Evolutionary conservation across 1,140 invertebrate species (phyloP).

Genomic region (Mycetomoellerius zeteki): DNA sequence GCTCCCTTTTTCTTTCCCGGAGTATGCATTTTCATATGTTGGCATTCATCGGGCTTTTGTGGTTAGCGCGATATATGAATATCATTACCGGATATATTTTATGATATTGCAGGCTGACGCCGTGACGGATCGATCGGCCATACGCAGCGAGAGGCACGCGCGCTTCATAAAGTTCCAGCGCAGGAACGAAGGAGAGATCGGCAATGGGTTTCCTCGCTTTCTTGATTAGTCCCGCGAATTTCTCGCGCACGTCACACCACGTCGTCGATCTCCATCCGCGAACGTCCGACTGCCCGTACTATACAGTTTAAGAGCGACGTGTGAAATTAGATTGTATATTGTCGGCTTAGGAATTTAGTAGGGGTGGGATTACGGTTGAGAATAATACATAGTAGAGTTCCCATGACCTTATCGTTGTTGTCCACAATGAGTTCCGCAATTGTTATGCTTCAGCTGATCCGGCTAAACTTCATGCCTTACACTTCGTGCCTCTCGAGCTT

Average conservation of each 20-base stretch:
- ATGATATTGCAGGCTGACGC: slow-evolving; percentile 76
- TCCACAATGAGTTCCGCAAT: slow-evolving; percentile 27
- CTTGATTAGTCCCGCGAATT: slow-evolving; percentile 36
- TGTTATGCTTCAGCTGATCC: slow-evolving; percentile 5
- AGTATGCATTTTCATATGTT: slow-evolving; percentile 55
- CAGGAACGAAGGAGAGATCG: slow-evolving; percentile 44
- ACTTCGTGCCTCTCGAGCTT: neutral
- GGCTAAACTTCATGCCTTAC: neutral
- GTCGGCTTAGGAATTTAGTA: slow-evolving; percentile 42
- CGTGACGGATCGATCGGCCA: slow-evolving; percentile 81
- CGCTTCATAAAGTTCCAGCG: slow-evolving; percentile 66
- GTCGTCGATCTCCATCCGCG: slow-evolving; percentile 46
- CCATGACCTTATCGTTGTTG: slow-evolving; percentile 56
- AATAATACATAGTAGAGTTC: slow-evolving; percentile 44
- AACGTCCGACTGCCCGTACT: neutral
- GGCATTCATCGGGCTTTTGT: slow-evolving; percentile 76
- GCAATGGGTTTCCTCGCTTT: slow-evolving; percentile 49
- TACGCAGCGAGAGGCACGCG: slow-evolving; percentile 55
- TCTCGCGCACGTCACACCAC: slow-evolving; percentile 27
- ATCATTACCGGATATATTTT: slow-evolving; percentile 80
- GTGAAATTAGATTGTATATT: slow-evolving; percentile 55
- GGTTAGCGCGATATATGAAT: slow-evolving; percentile 77
- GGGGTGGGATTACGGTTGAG: neutral
- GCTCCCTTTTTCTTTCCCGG: slow-evolving; percentile 3
- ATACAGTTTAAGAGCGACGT: slow-evolving; percentile 4